These are phyloP conservation scores for Balearica regulorum DNA, from an alignment of 2,797 vertebrate species.

Conservation along the genomic window DNA sequence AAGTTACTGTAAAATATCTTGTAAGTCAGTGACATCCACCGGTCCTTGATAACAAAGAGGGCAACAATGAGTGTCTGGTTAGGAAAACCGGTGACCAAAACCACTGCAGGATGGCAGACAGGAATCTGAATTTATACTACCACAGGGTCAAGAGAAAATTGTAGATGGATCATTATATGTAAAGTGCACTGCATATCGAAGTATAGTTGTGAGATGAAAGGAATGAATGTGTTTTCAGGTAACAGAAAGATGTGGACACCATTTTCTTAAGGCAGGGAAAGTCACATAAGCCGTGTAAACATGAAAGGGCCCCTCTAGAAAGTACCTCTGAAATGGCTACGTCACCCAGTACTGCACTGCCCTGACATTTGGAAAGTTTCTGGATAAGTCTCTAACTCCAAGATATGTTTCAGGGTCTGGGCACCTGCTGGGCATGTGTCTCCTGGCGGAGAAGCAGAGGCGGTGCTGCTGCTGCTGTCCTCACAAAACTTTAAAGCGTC, in stretches of 20 bases:
- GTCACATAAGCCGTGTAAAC: neutral
- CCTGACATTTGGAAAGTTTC: neutral
- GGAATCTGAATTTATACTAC: neutral
- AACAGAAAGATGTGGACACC: neutral
- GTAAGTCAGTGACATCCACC: neutral
- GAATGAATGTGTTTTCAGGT: neutral
- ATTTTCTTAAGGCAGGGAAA: neutral
- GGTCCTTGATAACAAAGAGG: neutral
- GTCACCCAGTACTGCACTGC: neutral
- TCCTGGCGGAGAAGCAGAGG: neutral
- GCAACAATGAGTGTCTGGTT: neutral
- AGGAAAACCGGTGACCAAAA: neutral
- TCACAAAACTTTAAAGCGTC: neutral
- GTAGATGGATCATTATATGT: neutral
- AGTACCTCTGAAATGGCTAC: neutral
- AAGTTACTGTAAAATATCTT: neutral
- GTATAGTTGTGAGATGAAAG: neutral
- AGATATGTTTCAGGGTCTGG: neutral
- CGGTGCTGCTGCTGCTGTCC: neutral
- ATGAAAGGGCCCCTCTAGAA: neutral
- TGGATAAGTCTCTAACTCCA: neutral
- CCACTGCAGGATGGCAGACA: neutral
- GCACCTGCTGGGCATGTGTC: neutral
- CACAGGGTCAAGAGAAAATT: neutral
- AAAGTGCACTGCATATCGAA: neutral